Evolutionary conservation across 2,797 vertebrate genomes (phyloP).

Genomic region (Telmatherina bonti): DNA sequence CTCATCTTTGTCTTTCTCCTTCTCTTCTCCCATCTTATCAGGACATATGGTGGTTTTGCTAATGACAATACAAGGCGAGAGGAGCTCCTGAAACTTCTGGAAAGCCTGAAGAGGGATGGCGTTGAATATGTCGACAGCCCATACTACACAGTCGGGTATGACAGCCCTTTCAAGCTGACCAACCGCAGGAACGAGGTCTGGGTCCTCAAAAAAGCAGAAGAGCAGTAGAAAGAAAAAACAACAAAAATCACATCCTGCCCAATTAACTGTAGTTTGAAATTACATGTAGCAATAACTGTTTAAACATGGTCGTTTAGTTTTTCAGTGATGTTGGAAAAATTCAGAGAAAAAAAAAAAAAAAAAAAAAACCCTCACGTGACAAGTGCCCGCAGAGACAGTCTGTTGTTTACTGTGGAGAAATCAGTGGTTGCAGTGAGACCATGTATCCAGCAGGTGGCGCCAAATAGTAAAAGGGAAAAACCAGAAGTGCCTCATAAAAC

Average conservation of each 20-base stretch:
- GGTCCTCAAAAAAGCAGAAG: slow-evolving; percentile 76
- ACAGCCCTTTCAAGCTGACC: slow-evolving; percentile 86
- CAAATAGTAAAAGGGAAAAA: slow-evolving; percentile 5
- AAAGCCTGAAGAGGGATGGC: slow-evolving; percentile 83
- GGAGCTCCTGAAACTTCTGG: slow-evolving; percentile 83
- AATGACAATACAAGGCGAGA: slow-evolving; percentile 82
- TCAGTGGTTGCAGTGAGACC: not conserved
- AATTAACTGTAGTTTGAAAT: not conserved
- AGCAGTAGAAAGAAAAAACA: slow-evolving; percentile 28
- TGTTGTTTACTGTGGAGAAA: not conserved
- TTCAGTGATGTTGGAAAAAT: not conserved
- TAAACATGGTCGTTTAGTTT: slow-evolving; percentile 7
- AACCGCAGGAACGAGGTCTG: slow-evolving; percentile 88
- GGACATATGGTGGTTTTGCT: slow-evolving; percentile 82
- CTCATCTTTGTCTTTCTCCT: not conserved
- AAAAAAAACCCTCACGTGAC: not conserved
- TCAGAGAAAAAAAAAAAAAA: not conserved
- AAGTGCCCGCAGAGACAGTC: not conserved
- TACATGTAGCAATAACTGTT: not conserved
- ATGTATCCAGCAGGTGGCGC: slow-evolving; percentile 52
- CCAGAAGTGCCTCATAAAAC: slow-evolving; percentile 40
- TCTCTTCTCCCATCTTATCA: slow-evolving; percentile 40
- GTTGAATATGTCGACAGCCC: slow-evolving; percentile 80
- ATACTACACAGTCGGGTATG: slow-evolving; percentile 85
- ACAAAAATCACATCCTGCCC: not conserved